Evolutionary conservation across 2,888 invertebrate species (phyloP), one percentile per base, ranked within the genome.

Genomic region (Platyscelio sp.): DNA sequence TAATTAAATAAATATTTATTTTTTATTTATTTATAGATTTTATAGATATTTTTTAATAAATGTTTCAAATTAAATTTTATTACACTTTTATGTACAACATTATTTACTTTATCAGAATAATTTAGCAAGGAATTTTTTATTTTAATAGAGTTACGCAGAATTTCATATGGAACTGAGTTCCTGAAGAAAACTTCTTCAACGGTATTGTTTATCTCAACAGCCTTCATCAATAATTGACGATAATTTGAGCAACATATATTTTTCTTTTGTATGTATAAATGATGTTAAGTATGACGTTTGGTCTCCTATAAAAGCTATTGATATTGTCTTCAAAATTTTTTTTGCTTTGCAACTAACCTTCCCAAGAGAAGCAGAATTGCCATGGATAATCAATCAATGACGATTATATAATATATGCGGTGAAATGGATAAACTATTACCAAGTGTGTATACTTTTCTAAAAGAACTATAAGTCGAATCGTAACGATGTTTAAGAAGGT

Each of bases 291-390:
- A 83, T 54, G 18, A 54, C 3, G 51, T 86, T 13, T 1, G 43
- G 20, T 68, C 79, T 24, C 70, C 67, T 49, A 26, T 79, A 22
- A 11, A 26, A 2, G 83, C 86, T 18, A 43, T 86, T 11, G 78
- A 86, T 33, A 63, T 84, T 15, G 43, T 43, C 11, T 86, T 86
- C 20, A 81, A 86, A 68, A 84, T 81, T 43, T 86, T 76, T 22
- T 86, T 81, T 22, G 74, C 83, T 9, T 26, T 85, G 20, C 85
- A 85, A 61, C n/a, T 80, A 22, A 46, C 79, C 4, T 86, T 68
- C 51, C 82, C 86, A 13, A 56, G 74, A 13, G 83, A 85, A 56
- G 82, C 77, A 26, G 63, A 82, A 71, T 24, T 70, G 4, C 54
- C 82, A 5, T 86, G 80, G 83, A 65, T 83, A n/a, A 56, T 86